Conservation (phyloP, 2,113 vertebrate species). For the Neopipo cinnamomea region DNA sequence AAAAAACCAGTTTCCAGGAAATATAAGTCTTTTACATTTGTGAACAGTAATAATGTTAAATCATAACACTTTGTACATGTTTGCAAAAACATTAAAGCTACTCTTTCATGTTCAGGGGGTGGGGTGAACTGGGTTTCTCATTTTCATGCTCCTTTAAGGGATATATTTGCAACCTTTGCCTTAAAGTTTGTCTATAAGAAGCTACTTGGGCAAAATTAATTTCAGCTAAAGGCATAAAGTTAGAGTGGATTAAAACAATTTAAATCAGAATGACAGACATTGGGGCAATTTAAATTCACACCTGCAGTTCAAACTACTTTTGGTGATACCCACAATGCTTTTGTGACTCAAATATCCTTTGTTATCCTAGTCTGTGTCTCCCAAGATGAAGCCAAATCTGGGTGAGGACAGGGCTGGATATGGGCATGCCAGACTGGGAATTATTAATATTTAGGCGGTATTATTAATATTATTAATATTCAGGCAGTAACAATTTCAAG, state of each 20-base stretch:
- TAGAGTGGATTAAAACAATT: neutral
- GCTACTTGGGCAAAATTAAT: neutral
- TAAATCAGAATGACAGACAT: neutral
- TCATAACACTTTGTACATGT: neutral
- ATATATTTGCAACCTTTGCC: neutral
- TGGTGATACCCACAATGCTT: neutral
- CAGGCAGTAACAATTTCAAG: neutral
- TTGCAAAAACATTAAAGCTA: neutral
- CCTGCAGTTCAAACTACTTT: neutral
- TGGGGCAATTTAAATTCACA: neutral
- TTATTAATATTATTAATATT: too few species aligned
- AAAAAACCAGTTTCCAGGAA: neutral
- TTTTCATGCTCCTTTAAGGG: neutral
- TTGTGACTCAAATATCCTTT: neutral
- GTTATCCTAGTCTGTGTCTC: neutral
- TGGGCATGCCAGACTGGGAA: neutral
- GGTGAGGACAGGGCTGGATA: neutral
- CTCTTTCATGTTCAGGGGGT: neutral
- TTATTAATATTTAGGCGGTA: too few species aligned
- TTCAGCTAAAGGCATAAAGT: neutral
- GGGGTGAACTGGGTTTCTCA: neutral
- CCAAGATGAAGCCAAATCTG: neutral
- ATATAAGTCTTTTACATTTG: neutral
- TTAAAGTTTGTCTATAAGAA: neutral
- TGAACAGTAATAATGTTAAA: neutral